Conservation (phyloP, 2,888 invertebrate genomes). For the Coenonympha arcania region DNA sequence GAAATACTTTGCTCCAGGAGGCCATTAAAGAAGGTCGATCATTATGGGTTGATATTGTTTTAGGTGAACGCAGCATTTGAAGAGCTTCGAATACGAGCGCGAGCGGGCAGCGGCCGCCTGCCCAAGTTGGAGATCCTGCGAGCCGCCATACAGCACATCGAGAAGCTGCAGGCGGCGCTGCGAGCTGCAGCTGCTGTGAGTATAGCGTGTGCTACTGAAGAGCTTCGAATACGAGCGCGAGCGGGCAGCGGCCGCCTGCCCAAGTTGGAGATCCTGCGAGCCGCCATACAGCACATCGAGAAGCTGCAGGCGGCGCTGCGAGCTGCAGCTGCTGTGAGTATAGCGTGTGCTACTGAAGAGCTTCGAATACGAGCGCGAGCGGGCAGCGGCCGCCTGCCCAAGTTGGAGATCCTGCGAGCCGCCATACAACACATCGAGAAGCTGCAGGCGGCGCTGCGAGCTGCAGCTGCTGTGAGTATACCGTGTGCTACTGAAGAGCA, state of each 20-base stretch:
- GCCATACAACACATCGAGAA: too few relatives aligned
- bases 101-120: slow-evolving; percentile 94
- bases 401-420: too few relatives aligned
- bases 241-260: slow-evolving; percentile 96
- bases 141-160: slow-evolving; percentile 98
- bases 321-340: slow-evolving; percentile 69
- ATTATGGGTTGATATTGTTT: background rate
- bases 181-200: slow-evolving; percentile 75
- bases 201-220: slow-evolving; percentile 79
- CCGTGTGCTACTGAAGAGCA: too few relatives aligned
- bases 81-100: slow-evolving; percentile 90
- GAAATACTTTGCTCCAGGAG: too few relatives aligned
- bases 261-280: slow-evolving; percentile 96
- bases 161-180: slow-evolving; percentile 87
- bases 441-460: too few relatives aligned
- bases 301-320: slow-evolving; percentile 87
- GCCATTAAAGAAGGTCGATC: too few relatives aligned
- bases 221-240: slow-evolving; percentile 91
- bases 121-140: slow-evolving; percentile 98
- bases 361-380: too few relatives aligned
- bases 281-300: slow-evolving; percentile 98
- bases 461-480: too few relatives aligned
- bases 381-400: too few relatives aligned
- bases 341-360: too few relatives aligned
- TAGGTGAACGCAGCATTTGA: slow-evolving; percentile 99